Base-by-base conservation (phyloP, 2,113 vertebrate genomes). In the Daubentonia madagascariensis region DNA sequence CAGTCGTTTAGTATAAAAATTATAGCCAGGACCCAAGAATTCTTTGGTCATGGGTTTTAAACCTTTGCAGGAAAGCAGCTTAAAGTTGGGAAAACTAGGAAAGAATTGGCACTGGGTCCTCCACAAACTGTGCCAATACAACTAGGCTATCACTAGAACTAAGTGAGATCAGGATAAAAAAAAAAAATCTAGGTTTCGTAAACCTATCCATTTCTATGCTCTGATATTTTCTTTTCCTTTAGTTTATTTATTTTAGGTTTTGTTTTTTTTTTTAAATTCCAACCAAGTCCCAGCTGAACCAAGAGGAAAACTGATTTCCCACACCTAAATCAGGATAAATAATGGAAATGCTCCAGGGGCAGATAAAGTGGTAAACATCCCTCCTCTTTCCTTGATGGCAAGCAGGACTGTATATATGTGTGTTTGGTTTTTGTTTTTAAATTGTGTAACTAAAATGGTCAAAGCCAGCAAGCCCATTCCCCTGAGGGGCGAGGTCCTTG, bases 191-290 rank as follows among this genome's bases (percentile, higher is more conserved):
- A 40, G 40, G 52, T 67, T 92, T 73, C 90, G 57, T 95, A 96
- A 95, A 92, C 9, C 8, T 91, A 88, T 81, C 92, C 59, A 45
- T 94, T 96, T 89, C 75, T 80, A 45, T 65, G 43, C 45, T 80
- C 61, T 96, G 59, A 35, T 83, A 63, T 96, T 97, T 91, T 72
- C 94, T 95, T 96, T 97, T 37, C 75, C 61, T 96, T 89, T 23
- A n/a, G 45, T 28, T 76, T 59, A 68, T 73, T 57, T 16, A 8
- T 75, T 78, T 79, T n/a, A 18, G 9, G 61, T 18, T 32, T 89
- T 40, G 54, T 80, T 80, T 76, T 79, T 50, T 43, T 92, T 73
- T 88, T 68, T 59, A 14, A 81, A 67, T 96, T 96, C 87, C 61
- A 96, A n/a, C 48, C 59, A 90, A 84, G 32, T 95, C 75, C 93